These are phyloP conservation scores for Sterna hirundo DNA, from an alignment of 2,113 vertebrate species.

Conservation along the genomic window DNA sequence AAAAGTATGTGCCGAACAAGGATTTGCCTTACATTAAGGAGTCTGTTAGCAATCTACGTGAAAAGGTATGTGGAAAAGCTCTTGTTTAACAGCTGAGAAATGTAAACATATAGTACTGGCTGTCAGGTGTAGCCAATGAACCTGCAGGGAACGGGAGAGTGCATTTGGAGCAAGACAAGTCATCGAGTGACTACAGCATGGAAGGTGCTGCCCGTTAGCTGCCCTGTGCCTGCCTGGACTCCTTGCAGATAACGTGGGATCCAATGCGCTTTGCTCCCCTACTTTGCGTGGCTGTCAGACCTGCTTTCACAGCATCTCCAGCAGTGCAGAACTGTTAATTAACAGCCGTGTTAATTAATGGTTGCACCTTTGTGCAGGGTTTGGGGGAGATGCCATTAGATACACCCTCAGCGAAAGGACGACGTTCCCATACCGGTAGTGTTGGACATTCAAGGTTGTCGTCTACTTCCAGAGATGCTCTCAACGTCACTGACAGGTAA, in stretches of 20 bases:
- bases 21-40: constrained; percentile 87
- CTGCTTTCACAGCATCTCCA: neutral
- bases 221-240: neutral
- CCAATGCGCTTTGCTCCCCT: rapidly evolving
- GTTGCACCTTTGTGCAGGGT: constrained; percentile 72
- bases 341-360: rapidly evolving
- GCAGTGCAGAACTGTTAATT: neutral
- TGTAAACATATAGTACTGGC: rapidly evolving
- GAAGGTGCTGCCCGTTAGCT: neutral
- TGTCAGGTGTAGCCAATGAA: rapidly evolving
- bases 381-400: constrained; percentile 88
- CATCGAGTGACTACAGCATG: rapidly evolving
- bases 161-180: neutral
- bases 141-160: neutral
- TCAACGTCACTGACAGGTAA: constrained; percentile 79
- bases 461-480: constrained; percentile 82
- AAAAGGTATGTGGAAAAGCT: constrained; percentile 80
- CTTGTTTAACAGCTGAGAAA: neutral
- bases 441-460: constrained; percentile 80
- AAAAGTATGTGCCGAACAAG: constrained; percentile 85
- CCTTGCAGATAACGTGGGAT: neutral
- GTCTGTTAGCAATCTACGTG: constrained; percentile 79
- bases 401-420: constrained; percentile 85
- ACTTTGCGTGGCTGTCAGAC: neutral
- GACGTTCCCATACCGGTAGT: constrained; percentile 78